These are phyloP conservation scores for Babylonia areolata DNA, from an alignment of 1,140 invertebrate species.

Conservation along the genomic window DNA sequence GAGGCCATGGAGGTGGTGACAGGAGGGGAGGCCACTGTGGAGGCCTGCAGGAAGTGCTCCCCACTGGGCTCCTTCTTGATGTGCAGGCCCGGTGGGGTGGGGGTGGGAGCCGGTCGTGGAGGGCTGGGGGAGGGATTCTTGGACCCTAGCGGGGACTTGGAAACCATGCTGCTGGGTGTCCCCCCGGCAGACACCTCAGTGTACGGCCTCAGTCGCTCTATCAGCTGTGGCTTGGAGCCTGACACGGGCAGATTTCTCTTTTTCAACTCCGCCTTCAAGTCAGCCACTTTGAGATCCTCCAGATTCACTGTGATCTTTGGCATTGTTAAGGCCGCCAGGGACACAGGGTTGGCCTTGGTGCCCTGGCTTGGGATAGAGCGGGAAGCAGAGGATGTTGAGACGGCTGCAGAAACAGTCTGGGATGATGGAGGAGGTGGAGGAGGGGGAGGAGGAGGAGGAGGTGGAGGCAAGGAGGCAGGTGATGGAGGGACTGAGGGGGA, in stretches of 20 bases:
- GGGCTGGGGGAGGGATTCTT: not conserved
- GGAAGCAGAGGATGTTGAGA: constrained; percentile 42
- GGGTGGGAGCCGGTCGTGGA: constrained; percentile 32
- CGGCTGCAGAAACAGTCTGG: constrained; percentile 19
- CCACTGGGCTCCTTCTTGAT: constrained; percentile 45
- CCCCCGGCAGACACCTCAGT: constrained; percentile 55
- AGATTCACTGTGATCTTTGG: constrained; percentile 79
- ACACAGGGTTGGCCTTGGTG: constrained; percentile 33
- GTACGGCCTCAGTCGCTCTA: constrained; percentile 92
- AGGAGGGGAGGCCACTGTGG: constrained; percentile 17
- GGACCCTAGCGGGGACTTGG: not conserved
- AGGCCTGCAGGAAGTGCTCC: constrained; percentile 15
- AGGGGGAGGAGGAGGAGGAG: constrained; percentile 24
- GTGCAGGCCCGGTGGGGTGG: constrained; percentile 15
- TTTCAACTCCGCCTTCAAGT: constrained; percentile 94
- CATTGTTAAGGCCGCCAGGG: constrained; percentile 37
- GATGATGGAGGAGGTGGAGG: constrained; percentile 37
- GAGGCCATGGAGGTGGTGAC: not conserved
- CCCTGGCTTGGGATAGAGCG: constrained; percentile 40
- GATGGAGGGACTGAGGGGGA: not conserved
- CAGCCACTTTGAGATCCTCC: constrained; percentile 97
- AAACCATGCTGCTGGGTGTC: constrained; percentile 9
- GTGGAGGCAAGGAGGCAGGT: constrained; percentile 22
- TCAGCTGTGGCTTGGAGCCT: constrained; percentile 95
- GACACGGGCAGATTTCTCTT: constrained; percentile 94